phyloP scores from a whole-genome alignment of 2,797 vertebrate species.

The Columba guinea region DNA sequence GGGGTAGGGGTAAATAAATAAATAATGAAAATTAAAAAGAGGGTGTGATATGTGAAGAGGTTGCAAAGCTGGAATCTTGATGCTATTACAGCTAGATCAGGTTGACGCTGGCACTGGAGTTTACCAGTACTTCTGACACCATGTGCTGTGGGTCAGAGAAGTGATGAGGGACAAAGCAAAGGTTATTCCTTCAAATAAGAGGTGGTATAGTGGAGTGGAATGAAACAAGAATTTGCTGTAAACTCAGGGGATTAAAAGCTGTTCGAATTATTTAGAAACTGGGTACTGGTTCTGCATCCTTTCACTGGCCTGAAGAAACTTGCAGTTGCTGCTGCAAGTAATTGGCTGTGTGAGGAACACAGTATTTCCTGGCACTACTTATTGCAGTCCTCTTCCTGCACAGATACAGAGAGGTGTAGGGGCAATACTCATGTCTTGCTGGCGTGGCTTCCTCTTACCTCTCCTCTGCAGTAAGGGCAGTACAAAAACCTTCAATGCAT shows the following conservation, averaged over 20 bases:
- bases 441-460: background rate
- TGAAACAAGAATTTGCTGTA: conserved; percentile 62
- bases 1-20: background rate
- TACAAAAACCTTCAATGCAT: background rate
- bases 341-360: background rate
- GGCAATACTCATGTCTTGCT: background rate
- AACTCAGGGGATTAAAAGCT: conserved; percentile 30
- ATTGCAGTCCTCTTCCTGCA: background rate
- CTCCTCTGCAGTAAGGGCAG: background rate
- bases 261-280: conserved; percentile 53
- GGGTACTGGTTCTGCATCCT: background rate
- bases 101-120: background rate
- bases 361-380: background rate
- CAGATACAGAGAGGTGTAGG: background rate
- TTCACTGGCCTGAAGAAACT: background rate
- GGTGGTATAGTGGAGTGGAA: conserved; percentile 27
- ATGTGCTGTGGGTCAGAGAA: background rate
- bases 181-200: conserved; percentile 58
- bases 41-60: background rate
- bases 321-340: background rate
- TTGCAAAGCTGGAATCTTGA: conserved; percentile 9
- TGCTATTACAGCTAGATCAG: background rate
- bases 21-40: background rate
- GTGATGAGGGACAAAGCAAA: conserved; percentile 25
- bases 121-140: conserved; percentile 40